These are phyloP conservation scores for Oreotragus oreotragus DNA, from an alignment of 2,113 vertebrate species.

Conservation along the genomic window DNA sequence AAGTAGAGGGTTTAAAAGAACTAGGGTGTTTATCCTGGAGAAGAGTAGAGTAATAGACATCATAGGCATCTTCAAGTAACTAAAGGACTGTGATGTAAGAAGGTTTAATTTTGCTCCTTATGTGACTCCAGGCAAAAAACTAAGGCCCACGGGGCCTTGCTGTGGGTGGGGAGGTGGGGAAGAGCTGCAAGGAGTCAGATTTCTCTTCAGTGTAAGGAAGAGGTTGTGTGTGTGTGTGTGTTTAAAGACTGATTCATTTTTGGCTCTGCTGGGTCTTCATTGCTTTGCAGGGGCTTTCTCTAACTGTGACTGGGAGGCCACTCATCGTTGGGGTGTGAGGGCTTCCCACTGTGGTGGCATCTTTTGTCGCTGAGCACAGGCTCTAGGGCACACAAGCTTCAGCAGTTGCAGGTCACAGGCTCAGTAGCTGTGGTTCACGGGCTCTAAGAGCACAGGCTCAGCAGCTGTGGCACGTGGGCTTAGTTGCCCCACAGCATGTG, in stretches of 20 bases:
- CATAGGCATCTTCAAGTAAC: neutral
- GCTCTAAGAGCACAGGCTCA: neutral
- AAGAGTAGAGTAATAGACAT: neutral
- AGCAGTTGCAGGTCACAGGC: neutral
- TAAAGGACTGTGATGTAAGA: neutral
- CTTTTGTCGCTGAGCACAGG: neutral
- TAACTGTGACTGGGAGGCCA: neutral
- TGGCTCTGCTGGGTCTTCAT: neutral
- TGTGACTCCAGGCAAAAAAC: neutral
- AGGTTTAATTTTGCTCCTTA: neutral
- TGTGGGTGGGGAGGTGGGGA: neutral
- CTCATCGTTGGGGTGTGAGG: fast-evolving
- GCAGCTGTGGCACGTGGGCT: neutral
- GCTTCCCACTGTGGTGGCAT: neutral
- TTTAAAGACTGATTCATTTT: neutral
- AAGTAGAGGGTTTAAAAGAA: neutral
- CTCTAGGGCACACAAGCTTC: neutral
- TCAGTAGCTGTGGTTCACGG: neutral
- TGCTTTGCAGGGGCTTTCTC: neutral
- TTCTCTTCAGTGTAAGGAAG: neutral
- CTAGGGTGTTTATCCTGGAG: neutral
- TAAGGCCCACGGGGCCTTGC: neutral
- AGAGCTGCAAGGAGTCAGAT: neutral
- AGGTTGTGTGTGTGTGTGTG: too few species aligned
- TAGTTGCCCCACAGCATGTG: neutral